Percentiles rank a stretch among this genome's conserved stretches.
phyloP scores from a whole-genome alignment of 2,797 vertebrate genomes.

The Lates japonicus region DNA sequence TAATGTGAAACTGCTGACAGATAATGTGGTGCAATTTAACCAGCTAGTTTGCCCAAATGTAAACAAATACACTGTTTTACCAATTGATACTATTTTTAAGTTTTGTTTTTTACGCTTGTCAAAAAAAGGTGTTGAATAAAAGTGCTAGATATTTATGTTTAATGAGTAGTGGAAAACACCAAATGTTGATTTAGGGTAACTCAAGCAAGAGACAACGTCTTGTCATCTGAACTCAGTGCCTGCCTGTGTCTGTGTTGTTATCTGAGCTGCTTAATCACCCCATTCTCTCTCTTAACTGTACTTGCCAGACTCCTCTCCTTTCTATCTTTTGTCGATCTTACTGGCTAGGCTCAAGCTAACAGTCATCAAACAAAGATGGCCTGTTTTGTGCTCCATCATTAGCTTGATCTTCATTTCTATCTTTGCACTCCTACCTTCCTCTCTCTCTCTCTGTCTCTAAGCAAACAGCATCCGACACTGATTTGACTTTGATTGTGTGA shows the following conservation, averaged over 20 bases:
- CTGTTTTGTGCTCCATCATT: conserved; percentile 62
- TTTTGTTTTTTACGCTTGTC: not conserved
- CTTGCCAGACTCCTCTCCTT: conserved; percentile 43
- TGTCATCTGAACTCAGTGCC: conserved; percentile 34
- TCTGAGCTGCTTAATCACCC: conserved; percentile 43
- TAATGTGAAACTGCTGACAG: too few species aligned
- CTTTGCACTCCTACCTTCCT: conserved; percentile 32
- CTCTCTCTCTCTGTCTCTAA: not conserved
- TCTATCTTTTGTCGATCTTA: conserved; percentile 71
- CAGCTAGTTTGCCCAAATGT: too few species aligned
- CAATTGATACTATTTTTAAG: not conserved
- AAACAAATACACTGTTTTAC: not conserved
- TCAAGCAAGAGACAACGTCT: not conserved
- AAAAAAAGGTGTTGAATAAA: not conserved
- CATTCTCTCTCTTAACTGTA: conserved; percentile 41
- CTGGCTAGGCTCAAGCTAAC: conserved; percentile 41
- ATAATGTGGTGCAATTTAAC: too few species aligned
- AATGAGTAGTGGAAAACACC: conserved; percentile 22
- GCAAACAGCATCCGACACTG: conserved; percentile 42
- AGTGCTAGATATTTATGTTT: conserved; percentile 35
- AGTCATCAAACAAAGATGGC: conserved; percentile 66
- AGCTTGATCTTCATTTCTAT: conserved; percentile 54
- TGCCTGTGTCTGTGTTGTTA: conserved; percentile 14
- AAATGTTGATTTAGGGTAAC: not conserved
- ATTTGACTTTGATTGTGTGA: conserved; percentile 65